Evolutionary conservation across 30 jellyfish, hydroid and myxozoan genomes (phyloP), one percentile per base, ranked within the genome.

Genomic region (Mastigias papua): DNA sequence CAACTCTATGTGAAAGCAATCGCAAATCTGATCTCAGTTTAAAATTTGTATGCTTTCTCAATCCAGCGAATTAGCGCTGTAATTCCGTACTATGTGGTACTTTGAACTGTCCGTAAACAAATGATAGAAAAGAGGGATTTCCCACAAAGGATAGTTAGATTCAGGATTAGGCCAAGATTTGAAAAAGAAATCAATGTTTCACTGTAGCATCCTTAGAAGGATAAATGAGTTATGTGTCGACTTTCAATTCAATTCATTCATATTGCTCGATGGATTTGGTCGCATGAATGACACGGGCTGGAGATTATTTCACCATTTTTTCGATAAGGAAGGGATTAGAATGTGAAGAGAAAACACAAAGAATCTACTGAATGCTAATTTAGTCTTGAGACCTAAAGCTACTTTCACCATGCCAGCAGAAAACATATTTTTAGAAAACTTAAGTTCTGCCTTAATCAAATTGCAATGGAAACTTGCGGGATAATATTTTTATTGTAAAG

Each of bases 131-230:
- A 17, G 20, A 25, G 26, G 74, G 74, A 63, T 63, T 63, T 7
- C 5, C 34, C 37, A 23, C 42, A 63, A 63, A 63, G 74, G 74
- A 17, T 23, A 63, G 37, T 20, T 63, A 17, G 46, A 63, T 63
- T 27, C 46, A 7, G 74, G 37, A 23, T 63, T 63, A 19, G 35
- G 42, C 26, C 19, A 27, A 63, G 74, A 63, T 63, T 63, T 27
- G 42, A 23, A 37, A 63, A 26, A 63, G 74, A 37, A 63, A 63
- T 11, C 74, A 63, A 27, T 7, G 7, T 1, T 63, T 1, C 8
- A 21, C 74, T n/a, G 35, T 63, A 9, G 74, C 74, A 63, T 25
- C 74, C 74, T 27, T 27, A n/a, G 74, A 63, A 1, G 37, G 42
- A 63, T 63, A 21, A 63, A 27, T 27, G 74, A 63, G 22, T 63